phyloP scores from a whole-genome alignment of 2,888 invertebrate species.

The Acleris sparsana region DNA sequence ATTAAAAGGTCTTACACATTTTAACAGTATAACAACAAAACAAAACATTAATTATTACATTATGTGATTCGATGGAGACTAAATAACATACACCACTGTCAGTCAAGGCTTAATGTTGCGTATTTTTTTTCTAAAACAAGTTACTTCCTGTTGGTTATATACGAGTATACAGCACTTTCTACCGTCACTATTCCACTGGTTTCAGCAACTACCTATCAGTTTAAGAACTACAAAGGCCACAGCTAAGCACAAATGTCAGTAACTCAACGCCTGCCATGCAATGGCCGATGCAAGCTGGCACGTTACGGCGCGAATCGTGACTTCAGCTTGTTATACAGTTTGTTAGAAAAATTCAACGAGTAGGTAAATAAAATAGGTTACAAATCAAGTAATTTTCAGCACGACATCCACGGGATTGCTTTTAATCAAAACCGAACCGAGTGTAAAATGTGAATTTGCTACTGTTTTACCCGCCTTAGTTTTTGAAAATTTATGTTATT shows the following conservation, averaged over 20 bases:
- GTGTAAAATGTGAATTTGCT: background rate
- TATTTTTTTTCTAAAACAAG: too few relatives aligned
- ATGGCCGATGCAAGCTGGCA: slow-evolving; percentile 60
- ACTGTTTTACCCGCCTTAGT: too few relatives aligned
- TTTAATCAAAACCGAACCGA: slow-evolving; percentile 1
- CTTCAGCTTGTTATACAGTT: slow-evolving; percentile 52
- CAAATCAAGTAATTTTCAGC: slow-evolving; percentile 12
- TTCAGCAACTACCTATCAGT: background rate
- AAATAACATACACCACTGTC: too few relatives aligned
- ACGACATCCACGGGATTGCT: slow-evolving; percentile 5
- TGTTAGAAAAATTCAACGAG: slow-evolving; percentile 36
- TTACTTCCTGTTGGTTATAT: too few relatives aligned
- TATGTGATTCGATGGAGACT: too few relatives aligned
- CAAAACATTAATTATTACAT: too few relatives aligned
- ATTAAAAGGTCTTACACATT: too few relatives aligned
- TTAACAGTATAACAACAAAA: too few relatives aligned
- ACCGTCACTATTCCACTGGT: background rate
- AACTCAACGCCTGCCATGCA: slow-evolving; percentile 62
- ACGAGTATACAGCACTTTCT: background rate
- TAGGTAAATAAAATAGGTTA: slow-evolving; percentile 23
- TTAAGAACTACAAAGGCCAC: slow-evolving; percentile 10
- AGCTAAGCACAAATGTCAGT: slow-evolving; percentile 28
- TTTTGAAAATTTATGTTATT: too few relatives aligned
- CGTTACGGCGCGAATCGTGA: slow-evolving; percentile 55
- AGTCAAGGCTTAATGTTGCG: too few relatives aligned